Base-by-base conservation (phyloP, 2,113 vertebrate genomes). In the Anhinga anhinga region DNA sequence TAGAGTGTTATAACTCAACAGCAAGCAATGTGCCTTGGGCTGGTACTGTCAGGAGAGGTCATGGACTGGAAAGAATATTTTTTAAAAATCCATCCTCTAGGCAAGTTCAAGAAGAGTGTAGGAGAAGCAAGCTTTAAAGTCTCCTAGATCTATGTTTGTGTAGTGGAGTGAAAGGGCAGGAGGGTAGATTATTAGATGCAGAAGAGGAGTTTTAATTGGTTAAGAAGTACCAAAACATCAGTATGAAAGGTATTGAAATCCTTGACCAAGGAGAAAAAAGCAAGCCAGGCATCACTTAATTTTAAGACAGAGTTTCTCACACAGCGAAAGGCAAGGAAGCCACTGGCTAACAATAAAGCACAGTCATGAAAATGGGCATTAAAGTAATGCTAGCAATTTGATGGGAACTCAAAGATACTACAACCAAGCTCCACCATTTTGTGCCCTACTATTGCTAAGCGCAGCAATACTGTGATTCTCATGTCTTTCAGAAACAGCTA, bases 1-100 rank as follows among this genome's bases (percentile, higher is more conserved):
- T 49, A 32, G 71, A 91, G 49, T 74, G 34, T 90, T 86, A 42
- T 49, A 97, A 93, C 71, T 95, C 86, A 96, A 61, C 38, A 86
- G 82, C 66, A 93, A 97, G 82, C 71, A 96, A 67, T 84, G 71
- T 87, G 77, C 93, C 62, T 93, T 91, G 82, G 80, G 71, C 79
- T 74, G 73, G 81, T 36, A 29, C 77, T 95, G 73, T 86, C 86
- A 88, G 61, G 52, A 91, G 90, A 96, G 91, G 67, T 96, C 83
- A 93, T 15, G 44, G 53, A 61, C 66, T 92, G 45, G 63, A 88
- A 82, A 96, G 47, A 59, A 82, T 86, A 82, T 70, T 91, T 67
- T 42, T 65, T 38, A 81, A 95, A 93, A 90, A 89, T 79, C 86
- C 79, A 56, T 59, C 56, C 83, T 93, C 56, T 40, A 83, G 61